Evolutionary conservation across 37 sponge, comb jelly and placozoan species (phyloP).

Genomic region (Eunapius fragilis): DNA sequence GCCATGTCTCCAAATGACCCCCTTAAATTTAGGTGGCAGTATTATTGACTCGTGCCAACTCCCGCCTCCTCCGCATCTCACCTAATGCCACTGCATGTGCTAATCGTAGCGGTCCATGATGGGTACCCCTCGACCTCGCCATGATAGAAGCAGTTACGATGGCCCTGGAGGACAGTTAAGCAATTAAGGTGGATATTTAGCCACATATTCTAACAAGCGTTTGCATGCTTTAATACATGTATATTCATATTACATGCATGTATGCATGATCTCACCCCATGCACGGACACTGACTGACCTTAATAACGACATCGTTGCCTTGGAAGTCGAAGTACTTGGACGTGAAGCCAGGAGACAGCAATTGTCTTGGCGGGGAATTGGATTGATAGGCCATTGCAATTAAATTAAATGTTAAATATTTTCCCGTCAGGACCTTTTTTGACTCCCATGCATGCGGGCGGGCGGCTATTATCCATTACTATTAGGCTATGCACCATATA

Average conservation of each 20-base stretch:
- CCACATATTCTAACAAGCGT: slow-evolving; percentile 2
- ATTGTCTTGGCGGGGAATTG: not conserved
- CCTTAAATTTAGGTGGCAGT: not conserved
- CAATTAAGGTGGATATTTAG: slow-evolving; percentile 12
- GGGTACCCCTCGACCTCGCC: slow-evolving; percentile 59
- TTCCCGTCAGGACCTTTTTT: too few relatives aligned
- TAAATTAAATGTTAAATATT: too few relatives aligned
- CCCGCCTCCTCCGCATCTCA: slow-evolving; percentile 27
- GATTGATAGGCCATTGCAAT: too few relatives aligned
- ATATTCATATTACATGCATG: not conserved
- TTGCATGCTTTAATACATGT: not conserved
- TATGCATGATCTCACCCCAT: too few relatives aligned
- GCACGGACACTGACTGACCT: slow-evolving; percentile 3
- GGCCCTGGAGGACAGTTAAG: slow-evolving; percentile 37
- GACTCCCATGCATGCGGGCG: too few relatives aligned
- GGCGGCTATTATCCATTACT: too few relatives aligned
- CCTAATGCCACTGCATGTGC: slow-evolving; percentile 63
- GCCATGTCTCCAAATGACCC: slow-evolving; percentile 8
- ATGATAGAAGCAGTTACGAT: slow-evolving; percentile 73
- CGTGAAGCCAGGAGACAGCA: slow-evolving; percentile 12
- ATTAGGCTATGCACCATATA: too few relatives aligned
- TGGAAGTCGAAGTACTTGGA: slow-evolving; percentile 24
- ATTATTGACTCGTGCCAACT: slow-evolving; percentile 45
- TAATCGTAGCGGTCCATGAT: slow-evolving; percentile 49
- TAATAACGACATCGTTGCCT: slow-evolving; percentile 30